phyloP scores from a whole-genome alignment of 2,113 vertebrate species.

The Tragelaphus imberbis region DNA sequence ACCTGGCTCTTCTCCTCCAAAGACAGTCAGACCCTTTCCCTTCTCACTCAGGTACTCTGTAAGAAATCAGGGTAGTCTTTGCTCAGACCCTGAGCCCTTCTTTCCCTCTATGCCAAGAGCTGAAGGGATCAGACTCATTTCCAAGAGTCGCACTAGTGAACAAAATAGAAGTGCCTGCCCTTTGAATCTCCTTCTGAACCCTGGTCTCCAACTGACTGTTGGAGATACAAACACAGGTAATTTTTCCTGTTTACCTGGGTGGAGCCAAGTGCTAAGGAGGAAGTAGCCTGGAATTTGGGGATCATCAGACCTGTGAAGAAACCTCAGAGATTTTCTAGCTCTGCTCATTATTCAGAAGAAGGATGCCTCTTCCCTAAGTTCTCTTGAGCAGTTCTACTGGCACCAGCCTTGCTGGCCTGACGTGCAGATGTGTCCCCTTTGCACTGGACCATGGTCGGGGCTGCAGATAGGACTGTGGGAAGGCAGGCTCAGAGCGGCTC shows the following conservation, averaged over 20 bases:
- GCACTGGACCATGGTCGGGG: rapidly evolving
- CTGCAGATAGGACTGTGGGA: not conserved
- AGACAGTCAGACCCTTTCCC: not conserved
- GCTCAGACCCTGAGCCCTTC: not conserved
- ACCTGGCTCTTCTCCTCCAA: not conserved
- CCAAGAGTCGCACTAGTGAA: not conserved
- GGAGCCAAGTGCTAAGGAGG: not conserved
- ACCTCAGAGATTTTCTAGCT: not conserved
- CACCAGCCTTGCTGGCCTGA: not conserved
- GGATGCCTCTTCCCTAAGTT: not conserved
- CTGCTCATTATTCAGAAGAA: not conserved
- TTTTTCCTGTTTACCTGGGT: not conserved
- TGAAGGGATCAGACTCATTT: not conserved
- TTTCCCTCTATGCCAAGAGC: not conserved
- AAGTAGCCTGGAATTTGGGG: not conserved
- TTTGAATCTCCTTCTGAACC: not conserved
- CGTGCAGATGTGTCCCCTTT: not conserved
- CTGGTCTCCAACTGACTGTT: not conserved
- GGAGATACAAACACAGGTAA: too few species aligned
- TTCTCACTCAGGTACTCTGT: not conserved
- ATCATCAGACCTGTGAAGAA: not conserved
- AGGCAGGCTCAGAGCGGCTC: not conserved
- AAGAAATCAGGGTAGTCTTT: not conserved
- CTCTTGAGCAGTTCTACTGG: not conserved
- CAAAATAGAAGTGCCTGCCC: not conserved